Evolutionary conservation across 1,140 invertebrate genomes (phyloP).

Genomic region (Trachelipus rathkii): DNA sequence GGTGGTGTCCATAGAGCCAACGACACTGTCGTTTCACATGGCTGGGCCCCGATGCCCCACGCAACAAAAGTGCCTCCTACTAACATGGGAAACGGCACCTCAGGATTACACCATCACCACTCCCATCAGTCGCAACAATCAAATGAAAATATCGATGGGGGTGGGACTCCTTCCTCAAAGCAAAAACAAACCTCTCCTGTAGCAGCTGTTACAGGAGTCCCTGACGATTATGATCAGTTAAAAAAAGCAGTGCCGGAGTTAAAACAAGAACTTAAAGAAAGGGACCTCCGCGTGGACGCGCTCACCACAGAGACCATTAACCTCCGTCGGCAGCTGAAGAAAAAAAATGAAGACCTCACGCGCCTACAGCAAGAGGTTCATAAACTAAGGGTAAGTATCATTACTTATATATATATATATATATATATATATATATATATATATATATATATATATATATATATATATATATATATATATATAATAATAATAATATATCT

Average conservation of each 20-base stretch:
- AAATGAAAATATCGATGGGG: constrained; percentile 14
- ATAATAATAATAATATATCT: too few species aligned
- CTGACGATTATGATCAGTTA: constrained; percentile 47
- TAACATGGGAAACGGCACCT: constrained; percentile 46
- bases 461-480: too few species aligned
- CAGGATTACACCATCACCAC: constrained; percentile 39
- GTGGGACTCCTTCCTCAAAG: constrained; percentile 37
- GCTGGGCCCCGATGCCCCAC: background rate
- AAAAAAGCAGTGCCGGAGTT: constrained; percentile 49
- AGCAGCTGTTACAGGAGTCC: constrained; percentile 46
- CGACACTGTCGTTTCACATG: constrained; percentile 4
- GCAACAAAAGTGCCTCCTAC: constrained; percentile 17
- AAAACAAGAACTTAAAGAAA: constrained; percentile 50
- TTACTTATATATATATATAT: background rate
- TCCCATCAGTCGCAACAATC: constrained; percentile 29
- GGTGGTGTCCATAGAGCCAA: constrained; percentile 5
- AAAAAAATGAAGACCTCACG: constrained; percentile 52
- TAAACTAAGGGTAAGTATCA: constrained; percentile 57
- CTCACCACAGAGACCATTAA: constrained; percentile 48
- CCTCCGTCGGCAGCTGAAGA: constrained; percentile 49
- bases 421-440: too few species aligned
- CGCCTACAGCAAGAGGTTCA: constrained; percentile 59
- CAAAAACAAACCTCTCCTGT: constrained; percentile 48
- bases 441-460: too few species aligned
- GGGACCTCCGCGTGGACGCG: constrained; percentile 48